Conservation (phyloP, 1,140 invertebrate species). For the Drosophila repleta region DNA sequence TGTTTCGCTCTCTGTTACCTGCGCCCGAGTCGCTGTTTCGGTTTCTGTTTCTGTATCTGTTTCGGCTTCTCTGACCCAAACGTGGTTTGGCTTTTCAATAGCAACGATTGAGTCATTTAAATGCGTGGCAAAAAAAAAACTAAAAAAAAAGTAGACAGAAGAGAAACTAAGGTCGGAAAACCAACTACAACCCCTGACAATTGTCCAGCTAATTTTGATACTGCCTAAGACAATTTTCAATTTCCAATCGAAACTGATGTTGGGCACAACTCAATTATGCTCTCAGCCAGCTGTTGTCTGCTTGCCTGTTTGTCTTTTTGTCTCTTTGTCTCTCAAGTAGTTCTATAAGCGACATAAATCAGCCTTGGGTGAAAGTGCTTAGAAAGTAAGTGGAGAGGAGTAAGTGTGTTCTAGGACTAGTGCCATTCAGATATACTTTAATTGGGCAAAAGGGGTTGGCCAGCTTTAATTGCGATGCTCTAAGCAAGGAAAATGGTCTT, state of each 20-base stretch:
- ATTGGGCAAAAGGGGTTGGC: constrained; percentile 19
- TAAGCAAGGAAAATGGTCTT: constrained; percentile 8
- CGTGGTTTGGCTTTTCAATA: constrained; percentile 50
- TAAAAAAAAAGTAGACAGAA: too few species aligned
- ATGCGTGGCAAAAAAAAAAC: constrained; percentile 61
- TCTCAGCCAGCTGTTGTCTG: constrained; percentile 35
- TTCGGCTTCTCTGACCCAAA: constrained; percentile 19
- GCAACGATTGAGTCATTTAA: constrained; percentile 72
- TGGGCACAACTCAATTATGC: constrained; percentile 46
- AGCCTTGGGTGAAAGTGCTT: constrained; percentile 34
- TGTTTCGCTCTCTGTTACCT: constrained; percentile 72
- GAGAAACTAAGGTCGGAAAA: constrained; percentile 2
- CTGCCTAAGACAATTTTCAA: constrained; percentile 36
- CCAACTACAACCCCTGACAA: constrained; percentile 32
- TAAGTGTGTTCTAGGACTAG: constrained; percentile 14
- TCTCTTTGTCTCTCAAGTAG: constrained; percentile 28
- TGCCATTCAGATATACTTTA: constrained; percentile 14
- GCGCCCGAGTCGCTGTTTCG: constrained; percentile 19
- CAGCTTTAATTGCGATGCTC: constrained; percentile 5
- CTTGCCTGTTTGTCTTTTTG: constrained; percentile 3
- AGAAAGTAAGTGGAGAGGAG: constrained; percentile 25
- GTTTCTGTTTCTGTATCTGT: too few species aligned
- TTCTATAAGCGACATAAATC: constrained; percentile 37
- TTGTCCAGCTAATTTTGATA: constrained; percentile 46
- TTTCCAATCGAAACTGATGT: constrained; percentile 29